phyloP scores from a whole-genome alignment of 2,888 invertebrate species.

The Coenonympha glycerion region DNA sequence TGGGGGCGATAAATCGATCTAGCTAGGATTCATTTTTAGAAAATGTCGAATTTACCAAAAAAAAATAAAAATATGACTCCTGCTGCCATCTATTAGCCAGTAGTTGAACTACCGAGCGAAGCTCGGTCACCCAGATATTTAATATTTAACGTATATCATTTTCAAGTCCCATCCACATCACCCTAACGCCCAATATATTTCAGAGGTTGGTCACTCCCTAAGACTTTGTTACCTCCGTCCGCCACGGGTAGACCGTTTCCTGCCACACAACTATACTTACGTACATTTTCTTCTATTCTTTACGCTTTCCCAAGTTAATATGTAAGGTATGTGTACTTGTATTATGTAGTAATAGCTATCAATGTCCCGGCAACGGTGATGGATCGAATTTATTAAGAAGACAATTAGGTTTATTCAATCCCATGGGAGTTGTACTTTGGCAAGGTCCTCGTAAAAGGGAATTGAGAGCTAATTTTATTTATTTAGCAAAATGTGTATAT shows the following conservation, averaged over 20 bases:
- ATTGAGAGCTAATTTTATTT: too few species aligned
- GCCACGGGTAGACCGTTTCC: slow-evolving; percentile 12
- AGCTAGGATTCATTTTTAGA: too few species aligned
- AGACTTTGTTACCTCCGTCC: slow-evolving; percentile 55
- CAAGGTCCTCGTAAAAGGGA: not conserved
- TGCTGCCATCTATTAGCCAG: too few species aligned
- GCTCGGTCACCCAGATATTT: too few species aligned
- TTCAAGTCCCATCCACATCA: slow-evolving; percentile 35
- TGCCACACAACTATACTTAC: slow-evolving; percentile 8
- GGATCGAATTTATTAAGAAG: slow-evolving; percentile 38
- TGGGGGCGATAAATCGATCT: too few species aligned
- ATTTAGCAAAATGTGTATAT: too few species aligned
- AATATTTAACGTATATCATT: too few species aligned
- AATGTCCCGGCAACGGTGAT: slow-evolving; percentile 52
- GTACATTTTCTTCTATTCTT: not conserved
- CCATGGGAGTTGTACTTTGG: not conserved
- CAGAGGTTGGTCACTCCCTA: slow-evolving; percentile 47
- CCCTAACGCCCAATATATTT: slow-evolving; percentile 39
- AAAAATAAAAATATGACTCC: too few species aligned
- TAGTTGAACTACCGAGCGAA: too few species aligned
- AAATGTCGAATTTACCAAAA: too few species aligned
- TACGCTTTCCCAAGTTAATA: not conserved
- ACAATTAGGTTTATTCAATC: slow-evolving; percentile 24
- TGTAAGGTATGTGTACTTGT: too few species aligned
- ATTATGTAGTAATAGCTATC: slow-evolving; percentile 36